Evolutionary conservation across 2,888 invertebrate genomes (phyloP).

Genomic region (Tipula confusa): DNA sequence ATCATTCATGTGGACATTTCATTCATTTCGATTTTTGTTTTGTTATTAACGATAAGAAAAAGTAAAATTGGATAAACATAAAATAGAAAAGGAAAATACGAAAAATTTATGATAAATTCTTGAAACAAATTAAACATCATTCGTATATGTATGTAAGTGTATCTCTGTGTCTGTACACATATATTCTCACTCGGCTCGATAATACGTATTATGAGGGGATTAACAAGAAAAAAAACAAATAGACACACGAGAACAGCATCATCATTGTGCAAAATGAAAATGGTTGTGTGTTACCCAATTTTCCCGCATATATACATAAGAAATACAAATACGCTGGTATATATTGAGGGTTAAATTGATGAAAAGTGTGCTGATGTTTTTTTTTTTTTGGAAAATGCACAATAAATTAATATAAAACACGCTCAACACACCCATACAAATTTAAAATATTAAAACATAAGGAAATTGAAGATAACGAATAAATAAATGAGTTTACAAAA

Average conservation of each 20-base stretch:
- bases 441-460: neutral
- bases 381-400: neutral
- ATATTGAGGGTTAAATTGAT: neutral
- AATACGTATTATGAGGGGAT: neutral
- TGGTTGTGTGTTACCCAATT: neutral
- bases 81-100: neutral
- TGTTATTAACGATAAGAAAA: neutral
- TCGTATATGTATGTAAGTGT: neutral
- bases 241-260: neutral
- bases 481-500: constrained; percentile 8
- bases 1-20: neutral
- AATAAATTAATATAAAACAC: neutral
- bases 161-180: too few relatives aligned
- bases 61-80: neutral
- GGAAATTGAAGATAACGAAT: neutral
- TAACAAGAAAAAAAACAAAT: neutral
- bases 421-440: neutral
- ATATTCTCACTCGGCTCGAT: neutral
- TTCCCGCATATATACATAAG: neutral
- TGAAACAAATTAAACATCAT: constrained; percentile 20
- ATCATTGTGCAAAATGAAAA: neutral
- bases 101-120: neutral
- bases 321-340: neutral
- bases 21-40: neutral
- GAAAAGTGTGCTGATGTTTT: neutral